These are phyloP conservation scores for Brachyptera risi DNA, from an alignment of 2,888 invertebrate genomes.

Conservation along the genomic window DNA sequence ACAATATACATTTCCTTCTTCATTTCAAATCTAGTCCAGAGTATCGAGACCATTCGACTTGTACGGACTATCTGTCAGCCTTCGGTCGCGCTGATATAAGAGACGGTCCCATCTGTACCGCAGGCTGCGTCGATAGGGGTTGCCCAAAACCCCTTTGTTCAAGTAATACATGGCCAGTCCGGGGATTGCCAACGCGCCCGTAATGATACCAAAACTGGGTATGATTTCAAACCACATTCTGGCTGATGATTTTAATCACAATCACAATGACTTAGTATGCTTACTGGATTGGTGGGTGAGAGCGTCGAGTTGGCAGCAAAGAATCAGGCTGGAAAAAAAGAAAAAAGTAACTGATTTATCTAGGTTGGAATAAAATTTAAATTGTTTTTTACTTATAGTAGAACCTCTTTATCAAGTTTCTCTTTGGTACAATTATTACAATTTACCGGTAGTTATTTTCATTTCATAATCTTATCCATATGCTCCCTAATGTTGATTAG, in stretches of 20 bases:
- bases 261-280: background rate
- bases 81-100: slow-evolving; percentile 57
- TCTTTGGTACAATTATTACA: too few relatives aligned
- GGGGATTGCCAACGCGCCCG: slow-evolving; percentile 56
- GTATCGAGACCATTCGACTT: slow-evolving; percentile 45
- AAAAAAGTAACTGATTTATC: too few relatives aligned
- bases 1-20: too few relatives aligned
- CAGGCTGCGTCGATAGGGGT: slow-evolving; percentile 47
- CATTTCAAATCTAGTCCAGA: background rate
- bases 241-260: too few relatives aligned
- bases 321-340: too few relatives aligned
- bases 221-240: slow-evolving; percentile 77
- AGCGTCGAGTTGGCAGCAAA: background rate
- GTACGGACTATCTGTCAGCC: slow-evolving; percentile 60
- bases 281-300: background rate
- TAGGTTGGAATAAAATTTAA: too few relatives aligned
- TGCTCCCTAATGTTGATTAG: too few relatives aligned
- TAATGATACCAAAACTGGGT: slow-evolving; percentile 58
- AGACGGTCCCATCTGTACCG: slow-evolving; percentile 50
- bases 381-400: too few relatives aligned
- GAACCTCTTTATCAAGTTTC: too few relatives aligned
- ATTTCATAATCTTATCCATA: too few relatives aligned
- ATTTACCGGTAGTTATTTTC: too few relatives aligned
- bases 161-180: slow-evolving; percentile 58
- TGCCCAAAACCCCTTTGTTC: slow-evolving; percentile 58